Percentiles rank a stretch among this genome's conserved stretches.
Evolutionary conservation across 2,113 vertebrate species (phyloP).

Genomic region (Hemibagrus wyckioides): DNA sequence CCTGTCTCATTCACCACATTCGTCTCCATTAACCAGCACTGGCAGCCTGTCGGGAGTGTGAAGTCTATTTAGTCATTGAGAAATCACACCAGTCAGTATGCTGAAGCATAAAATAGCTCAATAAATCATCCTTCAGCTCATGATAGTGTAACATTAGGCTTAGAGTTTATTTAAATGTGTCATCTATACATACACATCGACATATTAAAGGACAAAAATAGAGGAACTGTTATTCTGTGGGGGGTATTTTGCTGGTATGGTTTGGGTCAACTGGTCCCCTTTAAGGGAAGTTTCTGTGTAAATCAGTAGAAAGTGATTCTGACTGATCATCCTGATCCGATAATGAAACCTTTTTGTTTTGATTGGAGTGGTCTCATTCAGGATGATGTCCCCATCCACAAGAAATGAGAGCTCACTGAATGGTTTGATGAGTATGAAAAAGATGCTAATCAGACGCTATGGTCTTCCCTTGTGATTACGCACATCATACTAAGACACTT

Average conservation of each 20-base stretch:
- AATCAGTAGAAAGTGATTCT: neutral
- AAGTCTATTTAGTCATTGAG: conserved; percentile 54
- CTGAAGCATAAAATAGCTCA: conserved; percentile 47
- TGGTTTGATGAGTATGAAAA: neutral
- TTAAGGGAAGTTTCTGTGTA: neutral
- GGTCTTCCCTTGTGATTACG: neutral
- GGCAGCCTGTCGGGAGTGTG: conserved; percentile 56
- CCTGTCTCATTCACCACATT: conserved; percentile 62
- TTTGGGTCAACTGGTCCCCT: neutral
- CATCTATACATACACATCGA: neutral
- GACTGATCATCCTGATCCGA: neutral
- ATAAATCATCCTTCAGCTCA: conserved; percentile 36
- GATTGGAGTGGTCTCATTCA: neutral
- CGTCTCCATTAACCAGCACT: conserved; percentile 58
- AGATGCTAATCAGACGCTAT: neutral
- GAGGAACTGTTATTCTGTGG: neutral
- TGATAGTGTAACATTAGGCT: conserved; percentile 5
- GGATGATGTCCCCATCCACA: neutral
- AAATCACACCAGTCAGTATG: conserved; percentile 37
- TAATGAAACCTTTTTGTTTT: neutral
- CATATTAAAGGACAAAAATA: neutral
- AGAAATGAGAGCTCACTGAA: neutral
- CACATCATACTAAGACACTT: neutral
- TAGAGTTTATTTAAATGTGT: neutral
- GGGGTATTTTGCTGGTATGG: neutral